Base-by-base conservation (phyloP, 2,113 vertebrate genomes). In the Romanogobio albipinnatus region DNA sequence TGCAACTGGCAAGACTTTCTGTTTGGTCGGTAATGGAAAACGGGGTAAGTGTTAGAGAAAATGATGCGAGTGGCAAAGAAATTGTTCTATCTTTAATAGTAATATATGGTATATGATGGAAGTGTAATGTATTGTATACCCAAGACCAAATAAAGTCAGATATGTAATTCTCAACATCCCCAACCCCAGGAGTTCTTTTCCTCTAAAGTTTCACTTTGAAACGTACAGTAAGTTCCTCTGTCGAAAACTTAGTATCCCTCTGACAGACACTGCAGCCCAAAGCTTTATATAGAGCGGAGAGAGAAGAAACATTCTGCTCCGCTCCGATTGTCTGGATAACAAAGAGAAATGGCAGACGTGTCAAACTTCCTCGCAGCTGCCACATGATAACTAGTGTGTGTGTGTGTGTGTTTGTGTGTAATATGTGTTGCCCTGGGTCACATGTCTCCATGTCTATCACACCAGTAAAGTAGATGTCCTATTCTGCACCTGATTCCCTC, bases 371-470 rank as follows among this genome's bases (percentile, higher is more conserved):
- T 19, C 39, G 80, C 84, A 85, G 51, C 76, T 85, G 83, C 76
- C 83, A 45, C 33, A 85, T 70, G 64, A 85, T 71, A 76, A 66
- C 76, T 58, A 70, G 45, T 24, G 51, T 19, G 75, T 80, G 47
- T 70, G 47, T 56, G 59, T 77, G 83, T 77, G 83, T n/a, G 15
- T 39, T 45, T 53, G 58, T 64, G 43, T 71, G 76, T 71, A n/a
- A 62, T 56, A 13, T 56, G 76, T 85, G 76, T 66, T n/a, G 22
- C 59, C 62, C 26, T 14, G 17, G 70, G 83, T 77, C 59, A 1
- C 73, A 56, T 77, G 73, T 64, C 74, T 80, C 53, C 9, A 62
- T 64, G 84, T 86, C 84, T 82, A 75, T 86, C 84, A 81, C 84
- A 58, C 13, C 29, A 66, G 56, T 73, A 19, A 85, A 75, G 29